Base-by-base conservation (phyloP, 2,113 vertebrate genomes). In the Anser cygnoides region DNA sequence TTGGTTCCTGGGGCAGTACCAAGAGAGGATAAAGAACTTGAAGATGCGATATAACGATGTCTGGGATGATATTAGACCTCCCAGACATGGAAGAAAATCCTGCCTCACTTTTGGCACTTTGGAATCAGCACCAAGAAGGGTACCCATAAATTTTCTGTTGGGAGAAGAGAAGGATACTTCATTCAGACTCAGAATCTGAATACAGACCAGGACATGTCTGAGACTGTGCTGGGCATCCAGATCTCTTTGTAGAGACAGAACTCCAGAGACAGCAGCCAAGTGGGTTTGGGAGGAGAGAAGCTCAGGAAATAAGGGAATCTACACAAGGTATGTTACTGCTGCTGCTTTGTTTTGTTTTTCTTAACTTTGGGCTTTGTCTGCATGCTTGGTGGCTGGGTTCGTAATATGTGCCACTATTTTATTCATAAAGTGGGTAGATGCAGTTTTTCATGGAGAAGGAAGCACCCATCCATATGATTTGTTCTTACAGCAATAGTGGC, bases 251-350 rank as follows among this genome's bases (percentile, higher is more conserved):
- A 96, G 95, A 97, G 80, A 96, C 93, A 97, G 92, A 97, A 96
- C 95, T 97, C 95, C 96, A 97, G 95, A 97, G 62, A 97, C 96
- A 97, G 95, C 93, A 96, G 93, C 96, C 96, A 97, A 97, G 92
- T 96, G 96, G 96, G 96, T 97, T 97, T 97, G 95, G 96, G 96
- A 97, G 95, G 95, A 97, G 95, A 95, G 93, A 96, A 96, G 84
- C 96, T 94, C 95, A 96, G 95, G 96, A 96, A 79, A 95, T 97
- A 94, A 96, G 96, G 96, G 96, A 93, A 54, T 91, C 95, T 94
- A 92, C 96, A 92, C 92, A 97, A 97, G 96, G 96, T 97, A 97
- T 96, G 96, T 97, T 93, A 90, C 71, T 96, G 92, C 89, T 46
- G 9, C 57, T 97, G 96, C 63, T 97, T 96, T 96, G 62, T 96